Evolutionary conservation across 1,140 invertebrate genomes (phyloP), one percentile per base, ranked within the genome.

Genomic region (Uloborus diversus): DNA sequence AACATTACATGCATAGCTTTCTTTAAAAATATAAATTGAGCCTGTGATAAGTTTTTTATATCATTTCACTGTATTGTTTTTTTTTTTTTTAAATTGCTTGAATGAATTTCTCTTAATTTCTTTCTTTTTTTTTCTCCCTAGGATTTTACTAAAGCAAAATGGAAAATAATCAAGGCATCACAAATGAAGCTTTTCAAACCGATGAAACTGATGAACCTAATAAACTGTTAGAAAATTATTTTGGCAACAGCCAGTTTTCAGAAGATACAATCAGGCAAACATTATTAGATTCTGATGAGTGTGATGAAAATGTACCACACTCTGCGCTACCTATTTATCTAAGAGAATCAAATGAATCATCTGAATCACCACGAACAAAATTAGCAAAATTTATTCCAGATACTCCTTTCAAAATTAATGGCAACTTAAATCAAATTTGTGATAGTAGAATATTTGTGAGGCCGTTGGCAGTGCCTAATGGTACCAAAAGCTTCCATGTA

Each of bases 401-500:
- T 7, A 33, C 49, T 23, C 73, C 73, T 37, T 65, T 78, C 27
- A 78, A 78, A 66, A 65, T 78, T 9, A 57, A 66, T 42, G 51
- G 59, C 13, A 35, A 17, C 11, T 14, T 0, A 17, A 20, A n/a
- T 35, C 42, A 66, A 14, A 28, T 78, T 13, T 65, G 61, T 78
- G 73, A 78, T 51, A 78, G 73, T 47, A 78, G 42, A 51, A 37
- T 78, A n/a, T 78, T 78, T 66, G 49, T 78, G 4, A 37, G n/a
- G 11, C 62, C 73, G 14, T 2, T 4, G 13, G 2, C 27, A 13
- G 14, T 73, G 14, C n/a, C 33, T 14, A 64, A 64, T 65, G 49
- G 47, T 23, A 65, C 27, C 17, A 66, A 42, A 66, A 56, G 61
- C 27, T 78, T 78, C 30, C 73, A 78, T 57, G 61, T 66, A 14